Evolutionary conservation across 2,888 invertebrate species (phyloP).

Genomic region (Ernsta delagoae): DNA sequence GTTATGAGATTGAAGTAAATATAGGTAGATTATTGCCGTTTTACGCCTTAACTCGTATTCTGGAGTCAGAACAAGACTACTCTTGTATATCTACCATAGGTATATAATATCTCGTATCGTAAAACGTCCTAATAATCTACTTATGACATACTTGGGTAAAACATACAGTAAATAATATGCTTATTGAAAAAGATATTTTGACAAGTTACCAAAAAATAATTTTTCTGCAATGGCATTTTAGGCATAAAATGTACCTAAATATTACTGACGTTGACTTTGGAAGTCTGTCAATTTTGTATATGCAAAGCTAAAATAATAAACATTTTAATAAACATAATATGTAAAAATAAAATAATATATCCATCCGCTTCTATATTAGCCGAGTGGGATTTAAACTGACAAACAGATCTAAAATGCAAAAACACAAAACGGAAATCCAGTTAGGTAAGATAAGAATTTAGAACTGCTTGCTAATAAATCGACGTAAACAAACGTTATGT

Average conservation of each 20-base stretch:
- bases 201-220: background rate
- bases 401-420: slow-evolving; percentile 28
- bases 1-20: no score
- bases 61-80: no score
- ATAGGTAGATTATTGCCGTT: no score
- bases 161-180: no score
- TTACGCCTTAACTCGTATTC: no score
- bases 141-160: no score
- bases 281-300: background rate
- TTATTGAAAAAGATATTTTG: background rate
- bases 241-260: background rate
- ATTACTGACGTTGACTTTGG: background rate
- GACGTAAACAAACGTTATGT: slow-evolving; percentile 2
- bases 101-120: no score
- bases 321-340: background rate
- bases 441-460: background rate
- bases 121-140: no score
- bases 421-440: slow-evolving; percentile 22
- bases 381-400: slow-evolving; percentile 11
- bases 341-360: slow-evolving; percentile 7
- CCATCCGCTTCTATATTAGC: background rate
- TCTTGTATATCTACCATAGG: no score
- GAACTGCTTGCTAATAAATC: slow-evolving; percentile 20
- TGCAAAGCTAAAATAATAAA: slow-evolving; percentile 7
- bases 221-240: background rate